Conservation (phyloP, 2,888 invertebrate genomes). For the Papilio demoleus region DNA sequence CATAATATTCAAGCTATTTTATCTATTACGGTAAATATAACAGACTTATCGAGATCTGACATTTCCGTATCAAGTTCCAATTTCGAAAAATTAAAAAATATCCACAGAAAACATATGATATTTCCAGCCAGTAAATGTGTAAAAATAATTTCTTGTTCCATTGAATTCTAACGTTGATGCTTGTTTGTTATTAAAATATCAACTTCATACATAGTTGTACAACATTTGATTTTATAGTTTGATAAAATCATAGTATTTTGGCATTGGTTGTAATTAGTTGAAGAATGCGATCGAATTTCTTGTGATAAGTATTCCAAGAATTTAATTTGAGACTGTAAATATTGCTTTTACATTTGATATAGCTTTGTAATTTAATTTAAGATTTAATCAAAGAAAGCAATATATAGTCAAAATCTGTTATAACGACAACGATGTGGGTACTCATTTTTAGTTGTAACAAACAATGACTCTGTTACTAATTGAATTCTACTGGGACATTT, state of each 20-base stretch:
- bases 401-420: neutral
- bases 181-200: slow-evolving; percentile 1
- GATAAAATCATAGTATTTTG: slow-evolving; percentile 27
- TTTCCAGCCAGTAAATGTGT: too few relatives aligned
- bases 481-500: too few relatives aligned
- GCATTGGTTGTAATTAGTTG: slow-evolving; percentile 31
- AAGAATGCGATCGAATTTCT: slow-evolving; percentile 42
- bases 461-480: too few relatives aligned
- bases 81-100: too few relatives aligned
- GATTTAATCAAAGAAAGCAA: slow-evolving; percentile 34
- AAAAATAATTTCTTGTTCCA: too few relatives aligned
- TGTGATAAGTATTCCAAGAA: slow-evolving; percentile 48
- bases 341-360: slow-evolving; percentile 48
- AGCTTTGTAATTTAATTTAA: slow-evolving; percentile 41
- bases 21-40: too few relatives aligned
- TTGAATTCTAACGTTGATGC: neutral
- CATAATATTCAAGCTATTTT: too few relatives aligned
- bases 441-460: too few relatives aligned
- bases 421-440: too few relatives aligned
- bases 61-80: too few relatives aligned
- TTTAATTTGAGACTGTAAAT: slow-evolving; percentile 63
- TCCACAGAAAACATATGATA: too few relatives aligned
- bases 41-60: too few relatives aligned
- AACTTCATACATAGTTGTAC: slow-evolving; percentile 4
- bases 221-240: slow-evolving; percentile 12